Evolutionary conservation across 1,140 invertebrate genomes (phyloP).

Genomic region (Laupala kohalensis): DNA sequence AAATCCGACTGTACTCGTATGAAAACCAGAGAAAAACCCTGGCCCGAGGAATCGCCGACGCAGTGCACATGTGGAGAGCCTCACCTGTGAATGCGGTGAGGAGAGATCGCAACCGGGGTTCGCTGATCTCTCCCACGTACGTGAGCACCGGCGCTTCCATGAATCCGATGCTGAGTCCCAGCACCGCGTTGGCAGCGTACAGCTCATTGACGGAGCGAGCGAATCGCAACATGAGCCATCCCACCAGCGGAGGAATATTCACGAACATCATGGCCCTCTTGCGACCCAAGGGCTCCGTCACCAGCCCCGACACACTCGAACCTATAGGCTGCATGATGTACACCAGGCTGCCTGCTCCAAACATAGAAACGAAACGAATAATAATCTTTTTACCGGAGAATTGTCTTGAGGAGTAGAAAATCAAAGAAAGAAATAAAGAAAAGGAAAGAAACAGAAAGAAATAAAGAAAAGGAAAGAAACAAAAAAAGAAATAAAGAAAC

Average conservation of each 20-base stretch:
- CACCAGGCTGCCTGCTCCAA: conserved; percentile 23
- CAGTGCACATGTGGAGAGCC: background rate
- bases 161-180: conserved; percentile 17
- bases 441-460: too few relatives aligned
- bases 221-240: conserved; percentile 20
- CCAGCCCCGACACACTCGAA: conserved; percentile 19
- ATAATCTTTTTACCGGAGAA: too few relatives aligned
- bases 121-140: conserved; percentile 11
- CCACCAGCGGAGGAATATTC: conserved; percentile 21
- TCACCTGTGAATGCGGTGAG: conserved; percentile 3
- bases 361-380: too few relatives aligned
- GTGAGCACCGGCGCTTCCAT: conserved; percentile 11
- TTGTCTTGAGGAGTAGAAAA: too few relatives aligned
- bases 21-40: too few relatives aligned
- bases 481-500: too few relatives aligned
- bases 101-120: conserved; percentile 7
- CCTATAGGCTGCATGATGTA: conserved; percentile 22
- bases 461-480: too few relatives aligned
- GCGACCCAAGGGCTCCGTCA: conserved; percentile 19
- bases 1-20: too few relatives aligned
- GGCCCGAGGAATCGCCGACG: too few relatives aligned
- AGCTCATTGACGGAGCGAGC: conserved; percentile 16
- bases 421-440: too few relatives aligned
- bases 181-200: conserved; percentile 15
- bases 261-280: conserved; percentile 22